Evolutionary conservation across 2,888 invertebrate genomes (phyloP).

Genomic region (Lepidochitona cinerea): DNA sequence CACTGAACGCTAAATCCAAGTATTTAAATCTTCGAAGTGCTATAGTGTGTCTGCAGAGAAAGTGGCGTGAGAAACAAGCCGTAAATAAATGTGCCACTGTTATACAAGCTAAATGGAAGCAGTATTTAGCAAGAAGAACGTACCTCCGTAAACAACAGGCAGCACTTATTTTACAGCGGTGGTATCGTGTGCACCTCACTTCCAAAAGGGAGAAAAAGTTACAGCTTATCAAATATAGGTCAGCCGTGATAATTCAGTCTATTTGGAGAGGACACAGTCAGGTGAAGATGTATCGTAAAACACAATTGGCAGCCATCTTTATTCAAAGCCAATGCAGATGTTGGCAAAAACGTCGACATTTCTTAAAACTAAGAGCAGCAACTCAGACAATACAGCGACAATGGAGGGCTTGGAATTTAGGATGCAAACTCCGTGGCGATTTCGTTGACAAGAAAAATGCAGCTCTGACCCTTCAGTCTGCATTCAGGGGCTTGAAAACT

Average conservation of each 20-base stretch:
- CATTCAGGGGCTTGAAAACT: not conserved
- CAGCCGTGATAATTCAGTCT: slow-evolving; percentile 25
- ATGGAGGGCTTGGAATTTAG: not conserved
- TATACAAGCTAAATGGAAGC: not conserved
- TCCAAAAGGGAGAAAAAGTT: not conserved
- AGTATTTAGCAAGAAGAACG: not conserved
- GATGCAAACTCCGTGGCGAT: not conserved
- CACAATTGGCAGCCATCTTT: slow-evolving; percentile 20
- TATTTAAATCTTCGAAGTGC: not conserved
- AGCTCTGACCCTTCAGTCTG: not conserved
- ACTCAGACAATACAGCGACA: not conserved
- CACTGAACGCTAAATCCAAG: not conserved
- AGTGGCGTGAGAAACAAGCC: not conserved
- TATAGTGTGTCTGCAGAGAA: not conserved
- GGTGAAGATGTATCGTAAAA: not conserved
- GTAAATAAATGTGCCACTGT: not conserved
- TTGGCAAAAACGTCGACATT: not conserved
- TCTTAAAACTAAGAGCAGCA: not conserved
- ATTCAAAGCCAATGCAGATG: slow-evolving; percentile 30
- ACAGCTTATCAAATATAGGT: not conserved
- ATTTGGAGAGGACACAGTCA: slow-evolving; percentile 18
- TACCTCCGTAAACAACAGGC: not conserved
- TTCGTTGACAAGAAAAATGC: not conserved
- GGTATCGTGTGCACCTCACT: not conserved
- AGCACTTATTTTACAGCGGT: not conserved